A percentile compares a stretch with the other conserved stretches of the same genome.
Evolutionary conservation across 1,140 invertebrate genomes (phyloP).

Genomic region (Aphis craccivora): DNA sequence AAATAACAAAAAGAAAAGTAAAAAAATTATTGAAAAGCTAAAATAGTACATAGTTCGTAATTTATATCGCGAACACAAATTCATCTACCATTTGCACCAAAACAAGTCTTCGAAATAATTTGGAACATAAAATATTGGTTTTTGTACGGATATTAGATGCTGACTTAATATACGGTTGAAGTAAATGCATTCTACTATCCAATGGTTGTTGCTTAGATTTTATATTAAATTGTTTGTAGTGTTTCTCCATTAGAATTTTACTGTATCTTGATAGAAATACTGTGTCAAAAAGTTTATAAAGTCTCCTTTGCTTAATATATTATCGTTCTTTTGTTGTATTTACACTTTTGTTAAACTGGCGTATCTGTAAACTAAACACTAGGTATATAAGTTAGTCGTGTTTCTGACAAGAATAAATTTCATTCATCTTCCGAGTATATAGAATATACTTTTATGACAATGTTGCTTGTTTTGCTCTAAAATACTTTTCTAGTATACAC

Average conservation of each 20-base stretch:
- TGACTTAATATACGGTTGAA: not conserved
- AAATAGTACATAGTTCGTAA: not conserved
- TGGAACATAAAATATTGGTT: not conserved
- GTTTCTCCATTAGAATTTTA: not conserved
- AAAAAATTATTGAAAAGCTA: not conserved
- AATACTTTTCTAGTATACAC: not conserved
- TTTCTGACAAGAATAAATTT: not conserved
- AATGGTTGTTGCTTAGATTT: not conserved
- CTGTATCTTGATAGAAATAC: not conserved
- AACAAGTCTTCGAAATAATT: not conserved
- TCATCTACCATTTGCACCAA: not conserved
- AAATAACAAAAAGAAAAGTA: not conserved
- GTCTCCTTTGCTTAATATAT: not conserved
- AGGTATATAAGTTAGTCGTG: not conserved
- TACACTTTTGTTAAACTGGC: not conserved
- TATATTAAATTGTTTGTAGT: not conserved
- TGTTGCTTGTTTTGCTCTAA: not conserved
- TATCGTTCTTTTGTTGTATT: not conserved
- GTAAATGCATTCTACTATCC: not conserved
- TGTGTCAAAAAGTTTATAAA: not conserved
- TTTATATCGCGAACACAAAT: not conserved
- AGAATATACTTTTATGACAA: not conserved
- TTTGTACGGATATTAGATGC: not conserved
- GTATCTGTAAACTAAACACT: not conserved
- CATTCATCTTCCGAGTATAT: not conserved